Evolutionary conservation across 2,888 invertebrate genomes (phyloP), one percentile per base, ranked within the genome.

Genomic region (Linnaemya tessellans): DNA sequence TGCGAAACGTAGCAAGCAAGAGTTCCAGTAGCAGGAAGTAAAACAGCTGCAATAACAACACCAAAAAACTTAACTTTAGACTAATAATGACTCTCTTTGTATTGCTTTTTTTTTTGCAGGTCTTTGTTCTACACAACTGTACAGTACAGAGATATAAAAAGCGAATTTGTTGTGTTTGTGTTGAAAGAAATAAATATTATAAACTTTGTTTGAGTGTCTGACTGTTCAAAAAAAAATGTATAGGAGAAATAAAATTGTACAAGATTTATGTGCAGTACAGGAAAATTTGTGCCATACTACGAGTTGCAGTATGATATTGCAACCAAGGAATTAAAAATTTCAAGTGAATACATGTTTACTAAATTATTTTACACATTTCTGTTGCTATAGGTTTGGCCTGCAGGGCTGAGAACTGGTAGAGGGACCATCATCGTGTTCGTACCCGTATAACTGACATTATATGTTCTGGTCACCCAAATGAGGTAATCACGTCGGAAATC

Each of bases 181-280:
- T 74, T 64, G 51, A 74, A 64, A 71, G 58, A 56, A 84, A 68
- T 46, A 84, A 84, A 70, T 70, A 84, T 70, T 56, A 84, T 78
- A 84, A 85, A 82, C 70, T 82, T 82, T 75, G 46, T 73, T 64
- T 62, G 41, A 71, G 73, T 73, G 41, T 38, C 49, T 67, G 65
- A 25, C 25, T 65, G 65, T 80, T 65, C 7, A 38, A 75, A 79
- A 18, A 71, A 73, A n/a, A 25, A 85, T 71, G 79, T 80, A 81
- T 74, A 58, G 78, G 65, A 78, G 20, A 71, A 70, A 68, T 74
- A 62, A 74, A 49, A 68, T 77, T 65, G 65, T 60, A 65, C 15
- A 62, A 62, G 73, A 81, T 84, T 84, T 81, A 84, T 73, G 46
- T 74, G 62, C 51, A 74, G 5, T 25, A 20, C 35, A 41, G 13